Percentiles rank a stretch among this genome's conserved stretches.
Evolutionary conservation across 2,113 vertebrate species (phyloP).

Genomic region (Stictonetta naevosa): DNA sequence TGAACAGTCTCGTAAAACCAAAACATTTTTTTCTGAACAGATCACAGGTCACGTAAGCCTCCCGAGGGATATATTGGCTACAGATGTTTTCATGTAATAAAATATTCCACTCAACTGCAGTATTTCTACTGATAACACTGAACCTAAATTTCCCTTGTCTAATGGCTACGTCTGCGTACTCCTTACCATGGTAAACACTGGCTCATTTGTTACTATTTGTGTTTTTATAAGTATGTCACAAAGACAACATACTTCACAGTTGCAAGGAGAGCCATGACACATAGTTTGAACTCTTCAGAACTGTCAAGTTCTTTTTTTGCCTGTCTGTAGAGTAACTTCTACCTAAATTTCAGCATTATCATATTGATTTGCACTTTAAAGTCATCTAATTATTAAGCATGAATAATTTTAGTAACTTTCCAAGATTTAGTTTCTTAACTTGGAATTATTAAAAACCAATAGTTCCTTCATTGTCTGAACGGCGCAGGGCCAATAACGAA

Average conservation of each 20-base stretch:
- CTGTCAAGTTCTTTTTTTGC: not conserved
- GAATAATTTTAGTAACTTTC: conserved; percentile 16
- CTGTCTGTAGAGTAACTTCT: conserved; percentile 13
- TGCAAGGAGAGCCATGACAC: not conserved
- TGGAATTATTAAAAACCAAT: not conserved
- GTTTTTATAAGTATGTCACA: not conserved
- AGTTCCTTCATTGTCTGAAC: not conserved
- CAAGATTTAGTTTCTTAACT: conserved; percentile 21
- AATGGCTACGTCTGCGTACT: conserved; percentile 63
- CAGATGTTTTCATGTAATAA: conserved; percentile 76
- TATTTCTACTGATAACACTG: conserved; percentile 70
- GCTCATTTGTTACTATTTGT: conserved; percentile 58
- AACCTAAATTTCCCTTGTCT: conserved; percentile 74
- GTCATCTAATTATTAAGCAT: conserved; percentile 18
- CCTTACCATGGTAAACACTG: conserved; percentile 57
- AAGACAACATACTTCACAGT: not conserved
- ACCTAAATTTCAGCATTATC: conserved; percentile 11
- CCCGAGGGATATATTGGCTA: conserved; percentile 72
- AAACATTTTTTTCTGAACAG: conserved; percentile 65
- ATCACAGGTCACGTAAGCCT: conserved; percentile 71
- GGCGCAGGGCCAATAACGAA: not conserved
- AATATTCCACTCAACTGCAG: conserved; percentile 69
- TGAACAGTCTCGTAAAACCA: conserved; percentile 48
- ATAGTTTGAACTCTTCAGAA: not conserved
- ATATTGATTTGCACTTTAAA: conserved; percentile 42